Evolutionary conservation across 2,113 vertebrate species (phyloP).

Genomic region (Turdus rufiventris): DNA sequence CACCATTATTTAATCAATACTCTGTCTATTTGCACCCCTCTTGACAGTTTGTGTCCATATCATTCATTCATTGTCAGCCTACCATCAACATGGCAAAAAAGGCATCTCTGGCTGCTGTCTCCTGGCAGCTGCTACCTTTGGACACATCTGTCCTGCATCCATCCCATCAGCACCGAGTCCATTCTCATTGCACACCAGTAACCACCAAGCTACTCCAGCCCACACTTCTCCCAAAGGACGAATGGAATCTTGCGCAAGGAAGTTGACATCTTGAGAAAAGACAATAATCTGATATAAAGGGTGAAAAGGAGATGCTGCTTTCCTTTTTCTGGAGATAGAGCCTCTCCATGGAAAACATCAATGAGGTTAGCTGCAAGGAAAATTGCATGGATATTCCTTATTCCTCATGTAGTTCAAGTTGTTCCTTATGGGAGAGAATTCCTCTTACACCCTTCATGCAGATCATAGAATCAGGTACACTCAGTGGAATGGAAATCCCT

Average conservation of each 20-base stretch:
- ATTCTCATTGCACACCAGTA: neutral
- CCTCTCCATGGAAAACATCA: neutral
- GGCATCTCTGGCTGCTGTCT: neutral
- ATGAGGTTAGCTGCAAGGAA: neutral
- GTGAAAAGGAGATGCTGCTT: neutral
- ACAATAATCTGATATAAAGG: neutral
- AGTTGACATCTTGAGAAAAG: neutral
- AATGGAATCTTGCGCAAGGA: neutral
- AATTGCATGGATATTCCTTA: neutral
- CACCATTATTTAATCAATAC: slow-evolving; percentile 45
- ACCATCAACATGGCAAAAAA: neutral
- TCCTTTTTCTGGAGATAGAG: neutral
- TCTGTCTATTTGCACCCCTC: neutral
- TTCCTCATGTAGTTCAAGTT: rapidly evolving
- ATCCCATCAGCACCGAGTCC: rapidly evolving
- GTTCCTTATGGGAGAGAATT: neutral
- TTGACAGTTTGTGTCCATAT: neutral
- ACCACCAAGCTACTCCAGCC: neutral
- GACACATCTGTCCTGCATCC: neutral
- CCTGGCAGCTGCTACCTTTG: neutral
- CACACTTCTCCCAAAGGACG: neutral
- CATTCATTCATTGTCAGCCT: slow-evolving; percentile 16
- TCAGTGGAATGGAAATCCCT: neutral
- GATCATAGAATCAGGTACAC: neutral
- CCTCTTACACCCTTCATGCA: neutral